A percentile compares a stretch with the other conserved stretches of the same genome.
Evolutionary conservation across 2,113 vertebrate species (phyloP).

Genomic region (Plectropomus leopardus): DNA sequence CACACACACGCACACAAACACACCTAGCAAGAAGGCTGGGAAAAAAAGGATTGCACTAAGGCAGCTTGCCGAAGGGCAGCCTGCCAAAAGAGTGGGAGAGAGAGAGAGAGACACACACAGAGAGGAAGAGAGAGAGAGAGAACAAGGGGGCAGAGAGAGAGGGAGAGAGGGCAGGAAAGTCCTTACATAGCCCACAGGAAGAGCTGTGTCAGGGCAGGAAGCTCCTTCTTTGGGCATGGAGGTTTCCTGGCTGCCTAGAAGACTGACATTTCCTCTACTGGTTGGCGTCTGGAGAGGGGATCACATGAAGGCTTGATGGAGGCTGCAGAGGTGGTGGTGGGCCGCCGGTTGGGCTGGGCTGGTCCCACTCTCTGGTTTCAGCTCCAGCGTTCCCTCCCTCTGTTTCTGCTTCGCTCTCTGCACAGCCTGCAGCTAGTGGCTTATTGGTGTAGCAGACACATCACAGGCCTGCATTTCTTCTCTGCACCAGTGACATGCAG

Average conservation of each 20-base stretch:
- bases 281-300: constrained; percentile 82
- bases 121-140: constrained; percentile 40
- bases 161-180: constrained; percentile 83
- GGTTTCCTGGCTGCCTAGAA: constrained; percentile 83
- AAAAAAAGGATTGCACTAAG: constrained; percentile 75
- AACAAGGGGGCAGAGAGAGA: constrained; percentile 48
- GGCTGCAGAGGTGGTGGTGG: constrained; percentile 76
- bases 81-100: constrained; percentile 81
- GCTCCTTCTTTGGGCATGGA: constrained; percentile 86
- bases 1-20: constrained; percentile 16
- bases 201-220: constrained; percentile 86
- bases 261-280: constrained; percentile 86
- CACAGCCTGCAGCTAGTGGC: constrained; percentile 51
- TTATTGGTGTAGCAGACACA: constrained; percentile 61
- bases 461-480: constrained; percentile 53
- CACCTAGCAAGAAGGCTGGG: constrained; percentile 44
- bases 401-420: constrained; percentile 35
- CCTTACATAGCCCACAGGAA: constrained; percentile 90
- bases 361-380: constrained; percentile 76
- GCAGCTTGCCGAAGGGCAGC: constrained; percentile 83
- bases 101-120: constrained; percentile 49
- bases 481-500: constrained; percentile 37
- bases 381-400: constrained; percentile 40
- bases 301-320: constrained; percentile 84
- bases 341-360: constrained; percentile 67